These are phyloP conservation scores for Falcunculus frontatus DNA, from an alignment of 2,113 vertebrate genomes.

Conservation along the genomic window DNA sequence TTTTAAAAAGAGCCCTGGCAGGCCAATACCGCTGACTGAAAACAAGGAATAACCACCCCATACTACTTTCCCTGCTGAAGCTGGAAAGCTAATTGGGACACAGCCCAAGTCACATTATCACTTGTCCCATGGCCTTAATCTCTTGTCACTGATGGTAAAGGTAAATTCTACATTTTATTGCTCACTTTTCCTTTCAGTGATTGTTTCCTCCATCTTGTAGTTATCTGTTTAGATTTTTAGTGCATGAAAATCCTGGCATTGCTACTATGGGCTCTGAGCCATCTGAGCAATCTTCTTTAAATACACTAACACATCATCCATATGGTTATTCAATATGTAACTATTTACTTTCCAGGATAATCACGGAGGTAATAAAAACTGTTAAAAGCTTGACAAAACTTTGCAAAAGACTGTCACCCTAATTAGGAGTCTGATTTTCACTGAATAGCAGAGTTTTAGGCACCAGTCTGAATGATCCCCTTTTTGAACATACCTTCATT, in stretches of 20 bases:
- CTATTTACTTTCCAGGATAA: conserved; percentile 38
- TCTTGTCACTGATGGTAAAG: neutral
- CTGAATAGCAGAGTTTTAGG: neutral
- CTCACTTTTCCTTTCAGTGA: neutral
- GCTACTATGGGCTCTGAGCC: conserved; percentile 17
- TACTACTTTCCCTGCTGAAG: neutral
- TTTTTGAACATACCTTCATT: neutral
- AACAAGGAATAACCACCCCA: neutral
- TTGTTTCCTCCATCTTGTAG: neutral
- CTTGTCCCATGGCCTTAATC: neutral
- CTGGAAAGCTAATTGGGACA: neutral
- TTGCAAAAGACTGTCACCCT: neutral
- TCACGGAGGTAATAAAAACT: conserved; percentile 8
- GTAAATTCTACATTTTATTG: neutral
- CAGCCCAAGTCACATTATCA: neutral
- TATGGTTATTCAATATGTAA: conserved; percentile 54
- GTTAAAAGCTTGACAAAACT: neutral
- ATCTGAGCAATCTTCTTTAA: conserved; percentile 61
- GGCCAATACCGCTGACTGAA: neutral
- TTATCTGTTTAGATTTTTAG: conserved; percentile 28
- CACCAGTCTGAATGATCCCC: neutral
- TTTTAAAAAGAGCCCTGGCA: neutral
- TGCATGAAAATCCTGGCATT: conserved; percentile 24
- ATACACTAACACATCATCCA: conserved; percentile 42
- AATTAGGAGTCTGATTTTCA: neutral